phyloP scores from a whole-genome alignment of 2,888 invertebrate genomes.

The Drosophila birchii region DNA sequence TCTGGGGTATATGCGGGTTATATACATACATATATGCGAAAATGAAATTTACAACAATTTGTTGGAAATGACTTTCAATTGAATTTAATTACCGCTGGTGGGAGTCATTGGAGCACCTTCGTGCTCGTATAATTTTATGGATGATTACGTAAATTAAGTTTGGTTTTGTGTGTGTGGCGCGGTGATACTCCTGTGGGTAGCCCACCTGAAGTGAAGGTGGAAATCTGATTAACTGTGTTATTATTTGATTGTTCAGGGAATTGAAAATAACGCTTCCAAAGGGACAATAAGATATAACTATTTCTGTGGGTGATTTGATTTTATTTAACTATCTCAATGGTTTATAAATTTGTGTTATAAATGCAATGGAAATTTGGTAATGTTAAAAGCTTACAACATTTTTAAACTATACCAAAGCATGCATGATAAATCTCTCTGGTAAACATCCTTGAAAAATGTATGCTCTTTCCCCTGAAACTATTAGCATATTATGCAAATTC shows the following conservation, averaged over 20 bases:
- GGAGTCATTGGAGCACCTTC: conserved; percentile 19
- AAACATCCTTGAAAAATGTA: neutral
- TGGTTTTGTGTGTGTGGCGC: conserved; percentile 23
- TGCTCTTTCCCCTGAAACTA: neutral
- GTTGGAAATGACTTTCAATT: conserved; percentile 65
- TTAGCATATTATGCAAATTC: conserved; percentile 20
- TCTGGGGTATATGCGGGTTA: conserved; percentile 11
- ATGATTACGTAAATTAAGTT: conserved; percentile 60
- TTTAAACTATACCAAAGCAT: too few relatives aligned
- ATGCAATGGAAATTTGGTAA: neutral
- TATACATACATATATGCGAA: conserved; percentile 35
- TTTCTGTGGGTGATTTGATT: neutral
- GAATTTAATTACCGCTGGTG: conserved; percentile 62
- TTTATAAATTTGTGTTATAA: neutral
- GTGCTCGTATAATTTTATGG: conserved; percentile 44
- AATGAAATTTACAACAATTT: conserved; percentile 70
- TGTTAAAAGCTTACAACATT: neutral
- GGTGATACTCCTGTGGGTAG: conserved; percentile 19
- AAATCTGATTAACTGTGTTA: conserved; percentile 29
- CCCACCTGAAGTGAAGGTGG: conserved; percentile 7
- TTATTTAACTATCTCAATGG: neutral
- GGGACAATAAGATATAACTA: neutral
- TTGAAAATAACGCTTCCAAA: neutral
- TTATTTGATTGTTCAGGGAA: conserved; percentile 5
- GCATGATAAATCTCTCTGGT: neutral